Base-by-base conservation (phyloP, 2,797 vertebrate genomes). In the Protosalanx chinensis region DNA sequence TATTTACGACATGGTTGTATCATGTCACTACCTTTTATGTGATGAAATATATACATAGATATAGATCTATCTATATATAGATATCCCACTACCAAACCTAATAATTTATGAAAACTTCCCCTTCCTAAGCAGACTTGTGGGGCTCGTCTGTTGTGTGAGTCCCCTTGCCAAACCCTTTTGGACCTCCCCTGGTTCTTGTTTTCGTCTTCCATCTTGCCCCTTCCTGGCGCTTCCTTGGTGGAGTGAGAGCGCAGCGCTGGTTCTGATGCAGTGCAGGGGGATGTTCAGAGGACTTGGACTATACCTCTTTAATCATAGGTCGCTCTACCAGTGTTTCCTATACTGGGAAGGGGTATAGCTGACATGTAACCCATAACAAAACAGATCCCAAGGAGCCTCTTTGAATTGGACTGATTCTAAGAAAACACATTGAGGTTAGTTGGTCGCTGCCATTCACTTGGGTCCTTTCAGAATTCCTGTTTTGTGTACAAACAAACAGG, bases 341-440 rank as follows among this genome's bases (percentile, higher is more conserved):
- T 81, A 64, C 76, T 83, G 81, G 82, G 80, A 83, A 82, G 81
- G 81, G 79, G 37, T 65, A 79, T 71, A 67, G 73, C 77, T 60
- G 0, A 64, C 37, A 33, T 67, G 33, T 82, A 76, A 85, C 76
- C 66, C 76, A 81, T 87, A 86, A 87, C 2, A 51, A 51, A 89
- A 89, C 2, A 46, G 8, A 82, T 72, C 82, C 84, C 37, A 82
- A 85, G 68, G 81, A 81, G 73, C 2, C n/a, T 51, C 30, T 30
- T 3, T 5, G 4, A 6, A 30, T 63, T 73, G 10, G 12, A 51
- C 49, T 61, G 15, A 46, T 60, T 23, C 20, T 30, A 23, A 49
- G 63, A 1, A 29, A 64, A 71, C 67, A 70, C 59, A 69, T 53
- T 0, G 33, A 10, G 15, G 0, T 15, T 27, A 53, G 63, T 72